A percentile compares a stretch with the other conserved stretches of the same genome.
Evolutionary conservation across 1,140 invertebrate genomes (phyloP).

Genomic region (Odontomachus brunneus): DNA sequence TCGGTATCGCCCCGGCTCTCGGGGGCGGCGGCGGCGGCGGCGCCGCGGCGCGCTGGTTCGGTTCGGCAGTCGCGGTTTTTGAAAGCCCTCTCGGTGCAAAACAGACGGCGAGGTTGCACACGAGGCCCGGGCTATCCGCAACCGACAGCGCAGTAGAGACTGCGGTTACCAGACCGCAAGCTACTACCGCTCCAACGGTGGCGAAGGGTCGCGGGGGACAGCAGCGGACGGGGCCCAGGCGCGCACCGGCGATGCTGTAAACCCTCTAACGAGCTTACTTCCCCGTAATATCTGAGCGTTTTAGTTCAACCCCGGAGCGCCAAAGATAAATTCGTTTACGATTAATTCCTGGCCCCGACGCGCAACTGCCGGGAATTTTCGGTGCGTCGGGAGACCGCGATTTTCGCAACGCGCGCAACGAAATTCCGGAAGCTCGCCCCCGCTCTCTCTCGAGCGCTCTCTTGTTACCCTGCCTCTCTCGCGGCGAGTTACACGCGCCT

Average conservation of each 20-base stretch:
- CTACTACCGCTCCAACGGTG: slow-evolving; percentile 75
- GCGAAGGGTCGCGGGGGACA: slow-evolving; percentile 58
- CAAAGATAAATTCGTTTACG: slow-evolving; percentile 82
- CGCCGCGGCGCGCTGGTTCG: slow-evolving; percentile 59
- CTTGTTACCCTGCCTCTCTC: no score
- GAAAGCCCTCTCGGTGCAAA: slow-evolving; percentile 79
- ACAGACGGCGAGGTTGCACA: slow-evolving; percentile 78
- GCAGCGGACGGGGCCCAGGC: slow-evolving; percentile 33
- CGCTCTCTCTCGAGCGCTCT: not conserved
- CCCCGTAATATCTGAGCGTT: slow-evolving; percentile 81
- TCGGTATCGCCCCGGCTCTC: slow-evolving; percentile 60
- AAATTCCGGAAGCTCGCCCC: slow-evolving; percentile 9
- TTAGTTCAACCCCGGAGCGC: slow-evolving; percentile 79
- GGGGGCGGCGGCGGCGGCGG: slow-evolving; percentile 36
- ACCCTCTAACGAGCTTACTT: slow-evolving; percentile 84
- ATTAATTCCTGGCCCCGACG: slow-evolving; percentile 76
- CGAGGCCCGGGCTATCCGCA: slow-evolving; percentile 77
- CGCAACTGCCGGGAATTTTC: slow-evolving; percentile 55
- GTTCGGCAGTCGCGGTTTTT: slow-evolving; percentile 80
- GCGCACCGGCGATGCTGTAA: slow-evolving; percentile 75
- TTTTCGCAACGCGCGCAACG: slow-evolving; percentile 14
- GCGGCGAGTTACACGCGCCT: not conserved
- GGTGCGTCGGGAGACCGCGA: not conserved
- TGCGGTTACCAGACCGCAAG: slow-evolving; percentile 83
- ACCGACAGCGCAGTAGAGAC: slow-evolving; percentile 81